phyloP scores from a whole-genome alignment of 2,888 invertebrate species.

The Ormyrus thymus region DNA sequence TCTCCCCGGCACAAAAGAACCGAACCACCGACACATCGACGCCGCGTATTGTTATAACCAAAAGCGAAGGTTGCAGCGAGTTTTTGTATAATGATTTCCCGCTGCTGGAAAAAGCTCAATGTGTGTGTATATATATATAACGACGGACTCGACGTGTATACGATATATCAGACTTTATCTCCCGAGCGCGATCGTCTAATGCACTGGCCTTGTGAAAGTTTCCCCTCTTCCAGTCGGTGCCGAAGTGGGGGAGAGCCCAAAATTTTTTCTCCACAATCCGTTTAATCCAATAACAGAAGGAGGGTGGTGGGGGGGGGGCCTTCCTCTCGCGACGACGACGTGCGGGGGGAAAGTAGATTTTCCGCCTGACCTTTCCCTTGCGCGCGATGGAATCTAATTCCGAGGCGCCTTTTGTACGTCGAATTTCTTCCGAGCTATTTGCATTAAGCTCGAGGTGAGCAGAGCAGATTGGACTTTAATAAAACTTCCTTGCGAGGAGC shows the following conservation, averaged over 20 bases:
- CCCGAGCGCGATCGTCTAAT: not conserved
- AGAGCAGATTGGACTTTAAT: too few relatives aligned
- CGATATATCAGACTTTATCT: not conserved
- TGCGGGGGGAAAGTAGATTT: not conserved
- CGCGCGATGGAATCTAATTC: too few relatives aligned
- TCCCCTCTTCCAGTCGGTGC: not conserved
- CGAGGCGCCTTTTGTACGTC: too few relatives aligned
- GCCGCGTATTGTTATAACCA: not conserved
- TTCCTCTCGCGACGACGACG: not conserved
- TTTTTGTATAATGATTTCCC: too few relatives aligned
- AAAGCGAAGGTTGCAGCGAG: not conserved
- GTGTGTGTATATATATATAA: too few relatives aligned
- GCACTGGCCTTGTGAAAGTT: slow-evolving; percentile 33
- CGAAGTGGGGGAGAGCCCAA: too few relatives aligned
- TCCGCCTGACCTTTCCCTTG: not conserved
- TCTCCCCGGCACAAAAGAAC: not conserved
- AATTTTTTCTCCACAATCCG: not conserved
- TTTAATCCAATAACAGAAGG: not conserved
- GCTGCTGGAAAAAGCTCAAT: too few relatives aligned
- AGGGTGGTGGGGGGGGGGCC: not conserved
- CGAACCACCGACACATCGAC: not conserved
- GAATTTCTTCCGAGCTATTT: too few relatives aligned
- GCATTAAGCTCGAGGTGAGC: too few relatives aligned
- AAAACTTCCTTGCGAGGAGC: too few relatives aligned
- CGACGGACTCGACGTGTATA: too few relatives aligned